A percentile compares a stretch with the other conserved stretches of the same genome.
Evolutionary conservation across 2,888 invertebrate species (phyloP).

Genomic region (Mythimna pallens): DNA sequence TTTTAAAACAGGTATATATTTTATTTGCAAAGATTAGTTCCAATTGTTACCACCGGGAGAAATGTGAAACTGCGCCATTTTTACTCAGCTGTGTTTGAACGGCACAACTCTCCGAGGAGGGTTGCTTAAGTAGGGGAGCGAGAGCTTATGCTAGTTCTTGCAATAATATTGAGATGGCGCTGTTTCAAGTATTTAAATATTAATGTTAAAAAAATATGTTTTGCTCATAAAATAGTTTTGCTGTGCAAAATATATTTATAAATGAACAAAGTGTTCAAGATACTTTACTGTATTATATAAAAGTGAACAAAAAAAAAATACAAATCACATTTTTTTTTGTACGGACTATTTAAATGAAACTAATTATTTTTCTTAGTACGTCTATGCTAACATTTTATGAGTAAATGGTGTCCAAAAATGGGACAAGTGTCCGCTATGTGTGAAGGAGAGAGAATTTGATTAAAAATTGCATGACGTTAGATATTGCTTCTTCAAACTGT

Average conservation of each 20-base stretch:
- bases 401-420: too few species aligned
- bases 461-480: too few species aligned
- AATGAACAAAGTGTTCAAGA: neutral
- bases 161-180: slow-evolving; percentile 71
- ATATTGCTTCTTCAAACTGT: too few species aligned
- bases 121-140: slow-evolving; percentile 59
- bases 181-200: slow-evolving; percentile 42
- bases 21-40: slow-evolving; percentile 5
- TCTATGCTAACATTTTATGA: too few species aligned
- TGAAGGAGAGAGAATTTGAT: too few species aligned
- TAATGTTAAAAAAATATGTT: neutral
- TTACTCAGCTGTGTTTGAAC: slow-evolving; percentile 43
- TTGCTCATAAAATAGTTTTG: neutral
- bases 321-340: too few species aligned
- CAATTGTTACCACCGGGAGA: slow-evolving; percentile 8
- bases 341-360: neutral
- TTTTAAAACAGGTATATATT: neutral
- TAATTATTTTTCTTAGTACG: too few species aligned
- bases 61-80: slow-evolving; percentile 38
- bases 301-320: too few species aligned
- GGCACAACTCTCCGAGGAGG: slow-evolving; percentile 64
- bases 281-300: too few species aligned
- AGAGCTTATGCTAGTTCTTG: slow-evolving; percentile 53
- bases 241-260: neutral
- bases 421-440: too few species aligned